A percentile compares a stretch with the other conserved stretches of the same genome.
phyloP scores from a whole-genome alignment of 2,113 vertebrate species.

The Condylura cristata region DNA sequence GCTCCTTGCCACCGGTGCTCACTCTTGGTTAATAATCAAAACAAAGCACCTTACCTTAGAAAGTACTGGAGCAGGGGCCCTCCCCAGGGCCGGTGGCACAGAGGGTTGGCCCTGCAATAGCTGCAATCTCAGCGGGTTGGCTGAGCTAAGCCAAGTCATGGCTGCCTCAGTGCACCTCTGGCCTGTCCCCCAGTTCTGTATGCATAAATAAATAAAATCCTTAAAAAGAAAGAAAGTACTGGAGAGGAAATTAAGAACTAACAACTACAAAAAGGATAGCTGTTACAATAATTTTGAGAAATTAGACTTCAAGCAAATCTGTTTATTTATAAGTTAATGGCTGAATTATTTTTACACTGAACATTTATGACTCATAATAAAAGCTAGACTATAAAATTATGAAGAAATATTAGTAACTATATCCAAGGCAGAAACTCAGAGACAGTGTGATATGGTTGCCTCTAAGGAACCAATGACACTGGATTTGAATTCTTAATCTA shows the following conservation, averaged over 20 bases:
- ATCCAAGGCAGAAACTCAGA: neutral
- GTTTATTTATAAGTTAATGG: neutral
- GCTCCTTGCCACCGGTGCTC: neutral
- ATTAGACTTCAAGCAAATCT: neutral
- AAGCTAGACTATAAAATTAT: neutral
- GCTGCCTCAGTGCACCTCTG: too few relatives aligned
- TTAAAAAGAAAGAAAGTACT: too few relatives aligned
- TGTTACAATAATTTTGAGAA: slow-evolving; percentile 21
- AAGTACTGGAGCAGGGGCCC: too few relatives aligned
- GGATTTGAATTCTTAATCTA: slow-evolving; percentile 36
- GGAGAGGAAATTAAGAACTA: neutral
- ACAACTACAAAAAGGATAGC: neutral
- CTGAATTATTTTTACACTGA: neutral
- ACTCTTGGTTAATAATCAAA: neutral
- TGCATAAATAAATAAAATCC: too few relatives aligned
- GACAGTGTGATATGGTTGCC: neutral
- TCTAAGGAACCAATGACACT: neutral
- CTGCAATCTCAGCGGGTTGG: too few relatives aligned
- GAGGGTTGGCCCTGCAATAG: too few relatives aligned
- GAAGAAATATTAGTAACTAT: neutral
- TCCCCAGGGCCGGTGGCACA: too few relatives aligned
- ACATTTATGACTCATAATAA: neutral
- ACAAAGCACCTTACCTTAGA: neutral
- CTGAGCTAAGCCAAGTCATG: too few relatives aligned
- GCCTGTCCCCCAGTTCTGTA: too few relatives aligned